Evolutionary conservation across 2,113 vertebrate genomes (phyloP).

Genomic region (Siphamia tubifer): DNA sequence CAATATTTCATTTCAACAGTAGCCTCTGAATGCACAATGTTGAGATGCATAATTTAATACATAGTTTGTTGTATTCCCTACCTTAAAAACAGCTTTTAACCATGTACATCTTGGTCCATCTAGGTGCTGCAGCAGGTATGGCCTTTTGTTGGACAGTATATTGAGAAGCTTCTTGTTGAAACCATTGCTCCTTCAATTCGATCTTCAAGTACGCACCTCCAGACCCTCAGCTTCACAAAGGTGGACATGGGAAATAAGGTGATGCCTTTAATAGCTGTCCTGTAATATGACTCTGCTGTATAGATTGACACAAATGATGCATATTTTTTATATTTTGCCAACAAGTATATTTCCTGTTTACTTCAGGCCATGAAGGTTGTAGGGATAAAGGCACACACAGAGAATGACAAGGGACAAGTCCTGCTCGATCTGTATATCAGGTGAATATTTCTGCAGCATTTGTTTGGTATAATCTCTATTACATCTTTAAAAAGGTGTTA

Average conservation of each 20-base stretch:
- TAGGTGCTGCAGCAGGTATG: slow-evolving; percentile 91
- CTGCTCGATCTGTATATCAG: slow-evolving; percentile 91
- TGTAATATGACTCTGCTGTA: not conserved
- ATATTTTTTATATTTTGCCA: not conserved
- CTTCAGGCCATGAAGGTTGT: slow-evolving; percentile 87
- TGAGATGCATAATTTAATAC: not conserved
- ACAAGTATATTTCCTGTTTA: not conserved
- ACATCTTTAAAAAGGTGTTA: not conserved
- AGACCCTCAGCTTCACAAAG: slow-evolving; percentile 89
- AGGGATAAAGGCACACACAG: slow-evolving; percentile 89
- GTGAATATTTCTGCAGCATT: slow-evolving; percentile 61
- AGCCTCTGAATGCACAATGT: not conserved
- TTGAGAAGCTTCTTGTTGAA: slow-evolving; percentile 87
- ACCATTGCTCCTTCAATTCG: slow-evolving; percentile 85
- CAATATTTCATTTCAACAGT: not conserved
- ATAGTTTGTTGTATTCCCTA: not conserved
- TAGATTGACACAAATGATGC: not conserved
- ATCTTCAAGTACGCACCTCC: slow-evolving; percentile 85
- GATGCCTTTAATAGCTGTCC: not conserved
- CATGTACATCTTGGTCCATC: not conserved
- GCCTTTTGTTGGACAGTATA: slow-evolving; percentile 91
- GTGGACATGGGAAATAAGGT: slow-evolving; percentile 85
- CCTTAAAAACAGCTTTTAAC: not conserved
- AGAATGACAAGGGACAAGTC: slow-evolving; percentile 87
- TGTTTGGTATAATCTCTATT: not conserved